Percentiles rank a stretch among this genome's conserved stretches.
phyloP scores from a whole-genome alignment of 53 echinoderm and acorn worm genomes.

The Apostichopus leukothele region DNA sequence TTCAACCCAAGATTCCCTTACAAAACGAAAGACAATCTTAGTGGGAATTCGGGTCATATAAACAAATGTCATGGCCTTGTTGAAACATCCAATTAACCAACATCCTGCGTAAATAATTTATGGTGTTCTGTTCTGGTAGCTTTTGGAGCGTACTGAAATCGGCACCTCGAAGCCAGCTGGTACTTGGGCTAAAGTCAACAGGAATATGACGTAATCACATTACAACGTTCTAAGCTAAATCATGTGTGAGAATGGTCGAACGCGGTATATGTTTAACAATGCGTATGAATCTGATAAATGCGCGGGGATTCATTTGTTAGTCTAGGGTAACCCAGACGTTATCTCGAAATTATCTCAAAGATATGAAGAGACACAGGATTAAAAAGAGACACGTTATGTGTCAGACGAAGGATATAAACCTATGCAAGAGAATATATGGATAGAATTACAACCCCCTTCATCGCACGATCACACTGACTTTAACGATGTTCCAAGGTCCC shows the following conservation, averaged over 20 bases:
- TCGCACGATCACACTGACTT: too few relatives aligned
- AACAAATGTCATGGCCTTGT: constrained; percentile 13
- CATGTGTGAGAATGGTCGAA: background rate
- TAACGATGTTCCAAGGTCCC: too few relatives aligned
- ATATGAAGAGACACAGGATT: constrained; percentile 3
- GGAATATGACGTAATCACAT: constrained; percentile 30
- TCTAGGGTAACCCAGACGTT: background rate
- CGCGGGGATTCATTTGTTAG: background rate
- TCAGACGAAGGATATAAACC: too few relatives aligned
- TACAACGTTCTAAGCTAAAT: background rate
- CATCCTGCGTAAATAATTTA: constrained; percentile 19
- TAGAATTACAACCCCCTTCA: too few relatives aligned
- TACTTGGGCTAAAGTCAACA: constrained; percentile 29
- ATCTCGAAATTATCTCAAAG: background rate
- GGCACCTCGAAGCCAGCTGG: constrained; percentile 32
- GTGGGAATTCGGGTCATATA: constrained; percentile 13
- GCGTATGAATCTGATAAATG: constrained; percentile 26
- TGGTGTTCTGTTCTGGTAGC: background rate
- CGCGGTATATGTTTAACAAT: background rate
- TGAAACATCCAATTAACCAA: constrained; percentile 12
- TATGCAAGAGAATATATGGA: too few relatives aligned
- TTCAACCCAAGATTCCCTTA: background rate
- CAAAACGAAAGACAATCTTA: background rate
- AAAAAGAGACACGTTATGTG: background rate
- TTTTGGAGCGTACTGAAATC: constrained; percentile 11